Evolutionary conservation across 2,888 invertebrate genomes (phyloP).

Genomic region (Crocallis elinguaria): DNA sequence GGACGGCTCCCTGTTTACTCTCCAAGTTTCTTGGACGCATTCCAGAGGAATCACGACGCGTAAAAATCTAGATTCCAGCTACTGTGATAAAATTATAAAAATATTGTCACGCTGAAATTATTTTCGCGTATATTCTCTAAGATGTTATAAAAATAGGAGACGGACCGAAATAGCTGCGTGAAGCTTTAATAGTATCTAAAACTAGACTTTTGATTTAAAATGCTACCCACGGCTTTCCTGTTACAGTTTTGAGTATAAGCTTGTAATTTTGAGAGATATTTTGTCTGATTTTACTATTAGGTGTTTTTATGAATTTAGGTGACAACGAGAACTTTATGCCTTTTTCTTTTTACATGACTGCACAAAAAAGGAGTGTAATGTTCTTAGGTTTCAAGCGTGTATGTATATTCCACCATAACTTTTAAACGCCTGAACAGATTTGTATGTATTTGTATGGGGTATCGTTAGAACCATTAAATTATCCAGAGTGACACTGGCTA

Average conservation of each 20-base stretch:
- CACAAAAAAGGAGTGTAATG: too few species aligned
- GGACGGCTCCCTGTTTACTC: conserved; percentile 55
- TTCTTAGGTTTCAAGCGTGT: too few species aligned
- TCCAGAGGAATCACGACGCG: conserved; percentile 58
- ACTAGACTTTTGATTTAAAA: not conserved
- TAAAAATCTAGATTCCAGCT: conserved; percentile 63
- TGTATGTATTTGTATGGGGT: too few species aligned
- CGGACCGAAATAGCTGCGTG: conserved; percentile 13
- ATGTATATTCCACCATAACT: too few species aligned
- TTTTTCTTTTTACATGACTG: too few species aligned
- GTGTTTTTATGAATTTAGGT: too few species aligned
- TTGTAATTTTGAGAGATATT: not conserved
- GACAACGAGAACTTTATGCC: too few species aligned
- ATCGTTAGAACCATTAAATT: too few species aligned
- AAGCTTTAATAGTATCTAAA: conserved; percentile 10
- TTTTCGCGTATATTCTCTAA: conserved; percentile 3
- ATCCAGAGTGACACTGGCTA: too few species aligned
- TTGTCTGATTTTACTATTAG: too few species aligned
- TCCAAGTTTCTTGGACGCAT: conserved; percentile 69
- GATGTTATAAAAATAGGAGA: conserved; percentile 16
- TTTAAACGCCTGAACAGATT: too few species aligned
- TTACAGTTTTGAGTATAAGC: not conserved
- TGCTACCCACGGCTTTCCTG: not conserved
- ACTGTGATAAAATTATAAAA: conserved; percentile 56
- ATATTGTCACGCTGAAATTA: conserved; percentile 42